Evolutionary conservation across 2,888 invertebrate genomes (phyloP), one percentile per base, ranked within the genome.

Genomic region (Colostygia pectinataria): DNA sequence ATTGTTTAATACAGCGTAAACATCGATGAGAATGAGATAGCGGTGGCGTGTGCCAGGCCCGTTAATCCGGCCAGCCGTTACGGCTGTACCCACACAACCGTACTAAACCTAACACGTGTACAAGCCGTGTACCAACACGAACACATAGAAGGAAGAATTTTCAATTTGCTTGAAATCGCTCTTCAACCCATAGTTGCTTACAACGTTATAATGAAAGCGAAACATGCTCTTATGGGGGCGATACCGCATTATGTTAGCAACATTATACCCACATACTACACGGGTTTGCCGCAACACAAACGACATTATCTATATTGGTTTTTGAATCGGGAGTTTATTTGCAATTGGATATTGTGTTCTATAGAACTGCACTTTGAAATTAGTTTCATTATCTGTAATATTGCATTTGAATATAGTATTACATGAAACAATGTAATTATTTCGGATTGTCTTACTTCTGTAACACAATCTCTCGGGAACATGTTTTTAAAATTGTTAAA

Each of bases 1-100:
- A 86, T 80, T 81, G 86, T 84, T 82, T 85, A 83, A 84, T 87
- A 83, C 71, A 74, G 77, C 84, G 78, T 84, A 81, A 83, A 86
- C 81, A 79, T 80, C 82, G 84, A 84, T 83, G 76, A 63, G 75
- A 74, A 75, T 70, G 74, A 80, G 85, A 85, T 85, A 84, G 78
- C 55, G 71, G 63, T 86, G 73, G 86, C 87, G 85, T 87, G 87
- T 59, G 65, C 59, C 55, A 62, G 39, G 66, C 66, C 80, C 79
- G 83, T 87, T 87, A 84, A 84, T 84, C 81, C 83, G 64, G 48
- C 58, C 37, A 32, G 44, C 55, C 45, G 51, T 39, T 45, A 55
- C 53, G 60, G 63, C 60, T 55, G 63, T 56, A 65, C 65, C 63
- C 62, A 59, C 42, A 39, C 56, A 61, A 37, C 41, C 45, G 29